Conservation (phyloP, 2,888 invertebrate species). For the Caenorhabditis virilis region DNA sequence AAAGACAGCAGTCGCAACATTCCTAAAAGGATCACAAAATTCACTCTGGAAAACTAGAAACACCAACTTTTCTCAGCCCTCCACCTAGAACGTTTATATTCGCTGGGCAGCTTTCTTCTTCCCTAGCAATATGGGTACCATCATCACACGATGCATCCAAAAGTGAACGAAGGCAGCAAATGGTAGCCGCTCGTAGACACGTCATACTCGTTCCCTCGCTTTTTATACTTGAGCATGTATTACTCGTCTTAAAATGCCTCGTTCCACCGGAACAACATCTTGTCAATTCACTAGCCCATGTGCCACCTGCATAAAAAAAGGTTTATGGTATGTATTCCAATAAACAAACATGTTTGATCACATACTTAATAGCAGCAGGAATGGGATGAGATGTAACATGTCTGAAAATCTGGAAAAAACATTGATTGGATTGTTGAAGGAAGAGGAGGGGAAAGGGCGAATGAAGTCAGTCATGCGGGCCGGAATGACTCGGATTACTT, state of each 20-base stretch:
- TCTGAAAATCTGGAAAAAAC: too few species aligned
- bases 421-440: too few species aligned
- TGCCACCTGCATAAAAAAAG: background rate
- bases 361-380: too few species aligned
- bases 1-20: conserved; percentile 67
- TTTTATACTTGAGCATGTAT: conserved; percentile 53
- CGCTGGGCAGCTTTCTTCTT: conserved; percentile 47
- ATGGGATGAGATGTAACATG: too few species aligned
- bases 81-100: conserved; percentile 62
- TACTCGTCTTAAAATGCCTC: conserved; percentile 60
- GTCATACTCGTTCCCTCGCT: conserved; percentile 60
- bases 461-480: too few species aligned
- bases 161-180: conserved; percentile 66
- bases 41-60: too few species aligned
- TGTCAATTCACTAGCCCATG: conserved; percentile 50
- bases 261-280: conserved; percentile 67
- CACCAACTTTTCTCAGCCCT: conserved; percentile 57
- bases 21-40: too few species aligned
- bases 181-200: conserved; percentile 62
- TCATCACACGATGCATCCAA: conserved; percentile 63
- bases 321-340: too few species aligned
- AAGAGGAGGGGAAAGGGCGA: too few species aligned
- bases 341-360: too few species aligned
- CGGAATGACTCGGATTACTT: too few species aligned
- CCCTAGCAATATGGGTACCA: conserved; percentile 43